phyloP scores from a whole-genome alignment of 2,888 invertebrate species.

The Amiota minor region DNA sequence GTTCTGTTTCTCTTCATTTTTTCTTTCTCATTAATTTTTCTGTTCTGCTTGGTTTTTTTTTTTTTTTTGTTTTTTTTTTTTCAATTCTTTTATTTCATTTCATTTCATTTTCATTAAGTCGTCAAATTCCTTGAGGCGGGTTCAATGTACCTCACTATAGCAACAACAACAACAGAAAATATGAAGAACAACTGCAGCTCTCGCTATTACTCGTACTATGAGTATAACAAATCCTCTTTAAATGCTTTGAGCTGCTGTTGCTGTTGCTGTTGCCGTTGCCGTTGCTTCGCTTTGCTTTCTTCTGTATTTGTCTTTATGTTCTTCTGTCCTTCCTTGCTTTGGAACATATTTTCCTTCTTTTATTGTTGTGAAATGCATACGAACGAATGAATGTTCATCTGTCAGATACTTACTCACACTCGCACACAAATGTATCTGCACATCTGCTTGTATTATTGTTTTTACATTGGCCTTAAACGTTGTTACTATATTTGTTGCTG shows the following conservation, averaged over 20 bases:
- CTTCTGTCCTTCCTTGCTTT: slow-evolving; percentile 12
- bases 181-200: slow-evolving; percentile 22
- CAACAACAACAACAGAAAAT: slow-evolving; percentile 15
- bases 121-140: slow-evolving; percentile 39
- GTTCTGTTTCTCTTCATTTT: not conserved
- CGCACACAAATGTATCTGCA: slow-evolving; percentile 47
- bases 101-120: slow-evolving; percentile 29
- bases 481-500: too few relatives aligned
- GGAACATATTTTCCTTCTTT: not conserved
- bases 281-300: not conserved
- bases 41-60: not conserved
- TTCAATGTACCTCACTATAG: slow-evolving; percentile 30
- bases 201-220: slow-evolving; percentile 20
- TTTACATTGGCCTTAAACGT: slow-evolving; percentile 26
- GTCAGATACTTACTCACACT: slow-evolving; percentile 33
- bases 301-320: slow-evolving; percentile 9
- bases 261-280: slow-evolving; percentile 32
- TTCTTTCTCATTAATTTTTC: not conserved
- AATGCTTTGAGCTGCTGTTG: slow-evolving; percentile 47
- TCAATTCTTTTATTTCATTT: slow-evolving; percentile 10
- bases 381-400: slow-evolving; percentile 41
- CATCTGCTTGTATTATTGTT: slow-evolving; percentile 61
- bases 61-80: not conserved
- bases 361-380: slow-evolving; percentile 50
- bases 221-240: slow-evolving; percentile 57